A percentile compares a stretch with the other conserved stretches of the same genome.
These are phyloP conservation scores for Arctocebus calabarensis DNA, from an alignment of 2,797 vertebrate genomes.

Conservation along the genomic window DNA sequence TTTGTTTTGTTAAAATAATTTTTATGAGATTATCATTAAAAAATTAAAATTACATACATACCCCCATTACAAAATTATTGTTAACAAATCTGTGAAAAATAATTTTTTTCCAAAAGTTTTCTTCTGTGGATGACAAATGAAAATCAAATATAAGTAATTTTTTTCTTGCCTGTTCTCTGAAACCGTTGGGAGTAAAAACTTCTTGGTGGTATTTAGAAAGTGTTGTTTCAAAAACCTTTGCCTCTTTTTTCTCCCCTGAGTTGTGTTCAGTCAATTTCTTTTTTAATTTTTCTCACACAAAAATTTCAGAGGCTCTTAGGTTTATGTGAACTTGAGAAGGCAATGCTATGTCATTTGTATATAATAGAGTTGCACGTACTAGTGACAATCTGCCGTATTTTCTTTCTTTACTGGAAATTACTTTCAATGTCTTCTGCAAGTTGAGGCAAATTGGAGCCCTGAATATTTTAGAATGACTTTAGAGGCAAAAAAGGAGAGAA, in stretches of 20 bases:
- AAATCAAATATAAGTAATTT: neutral
- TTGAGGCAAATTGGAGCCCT: slow-evolving; percentile 54
- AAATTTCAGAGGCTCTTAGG: neutral
- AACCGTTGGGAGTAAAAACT: neutral
- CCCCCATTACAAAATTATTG: neutral
- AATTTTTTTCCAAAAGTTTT: neutral
- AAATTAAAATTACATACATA: slow-evolving; percentile 10
- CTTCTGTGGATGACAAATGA: neutral
- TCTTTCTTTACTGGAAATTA: slow-evolving; percentile 72
- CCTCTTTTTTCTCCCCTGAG: neutral
- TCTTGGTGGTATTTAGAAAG: neutral
- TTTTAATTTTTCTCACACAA: neutral
- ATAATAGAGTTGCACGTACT: neutral
- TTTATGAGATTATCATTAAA: slow-evolving; percentile 20
- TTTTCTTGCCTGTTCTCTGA: slow-evolving; percentile 33
- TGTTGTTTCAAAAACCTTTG: neutral
- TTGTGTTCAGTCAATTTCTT: neutral
- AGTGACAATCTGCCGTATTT: neutral
- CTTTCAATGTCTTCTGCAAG: slow-evolving; percentile 61
- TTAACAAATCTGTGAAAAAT: slow-evolving; percentile 33
- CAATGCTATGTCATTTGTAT: slow-evolving; percentile 44
- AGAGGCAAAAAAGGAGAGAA: slow-evolving; percentile 35
- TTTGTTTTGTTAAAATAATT: slow-evolving; percentile 60
- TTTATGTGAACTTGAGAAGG: slow-evolving; percentile 67
- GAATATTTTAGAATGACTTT: slow-evolving; percentile 56